Base-by-base conservation (phyloP, 2,888 invertebrate genomes). In the Physocephala rufipes region DNA sequence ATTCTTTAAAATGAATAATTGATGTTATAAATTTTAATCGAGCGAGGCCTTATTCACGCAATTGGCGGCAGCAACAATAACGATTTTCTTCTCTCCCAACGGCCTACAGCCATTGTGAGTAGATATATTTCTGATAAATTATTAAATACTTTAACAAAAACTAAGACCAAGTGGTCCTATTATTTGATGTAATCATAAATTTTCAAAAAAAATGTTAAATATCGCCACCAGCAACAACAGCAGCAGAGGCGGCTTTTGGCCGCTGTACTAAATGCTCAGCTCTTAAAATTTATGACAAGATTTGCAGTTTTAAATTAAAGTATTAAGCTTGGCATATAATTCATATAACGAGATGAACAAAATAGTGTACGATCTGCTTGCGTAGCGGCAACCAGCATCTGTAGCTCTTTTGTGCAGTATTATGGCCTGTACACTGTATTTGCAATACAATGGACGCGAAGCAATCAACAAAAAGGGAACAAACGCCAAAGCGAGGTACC, bases 291-390 rank as follows among this genome's bases (percentile, higher is more conserved):
- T 83, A 83, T 83, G 82, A 83, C 83, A 82, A 83, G 82, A 82
- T 83, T 83, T 83, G 83, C 82, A 83, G 82, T 82, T 83, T 83
- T 83, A 83, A 83, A 83, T 83, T 83, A 82, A 82, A 81, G 83
- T 82, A 82, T 82, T 82, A 83, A 83, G 82, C 82, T 82, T 80
- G 82, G 81, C 83, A 82, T 82, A 82, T 82, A 82, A 82, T 81
- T 83, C 82, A 82, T 82, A 82, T 81, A 81, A 81, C 78, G 78
- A 58, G 80, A 81, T 81, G 79, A 65, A 73, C 69, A 69, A 73
- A 67, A 62, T 68, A 49, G 53, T 67, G 64, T 43, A 24, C 21
- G 53, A 5, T 28, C 58, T 28, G 65, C 21, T 21, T 4, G 53
- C 53, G 21, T 3, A 55, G 24, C 70, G 72, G 73, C 67, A 65